Percentiles rank a stretch among this genome's conserved stretches.
phyloP scores from a whole-genome alignment of 1,140 invertebrate species.

The Cydia pomonella region DNA sequence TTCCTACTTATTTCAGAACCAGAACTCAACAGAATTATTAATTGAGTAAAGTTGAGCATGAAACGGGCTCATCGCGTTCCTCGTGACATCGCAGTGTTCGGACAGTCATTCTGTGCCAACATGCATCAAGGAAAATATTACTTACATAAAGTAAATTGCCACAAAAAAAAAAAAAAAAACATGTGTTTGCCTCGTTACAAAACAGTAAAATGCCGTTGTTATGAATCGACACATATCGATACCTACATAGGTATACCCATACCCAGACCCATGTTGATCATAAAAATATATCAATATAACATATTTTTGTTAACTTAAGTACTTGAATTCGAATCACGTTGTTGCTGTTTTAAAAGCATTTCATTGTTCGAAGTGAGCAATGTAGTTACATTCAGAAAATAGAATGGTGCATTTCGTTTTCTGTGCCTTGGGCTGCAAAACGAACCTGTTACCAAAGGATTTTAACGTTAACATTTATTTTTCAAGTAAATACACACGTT shows the following conservation, averaged over 20 bases:
- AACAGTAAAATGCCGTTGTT: too few species aligned
- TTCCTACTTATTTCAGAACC: not conserved
- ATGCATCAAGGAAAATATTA: too few species aligned
- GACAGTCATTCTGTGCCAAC: not conserved
- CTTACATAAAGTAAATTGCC: too few species aligned
- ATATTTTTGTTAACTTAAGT: not conserved
- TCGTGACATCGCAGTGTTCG: not conserved
- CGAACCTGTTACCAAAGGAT: conserved; percentile 57
- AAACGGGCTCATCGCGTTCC: not conserved
- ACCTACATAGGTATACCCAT: too few species aligned
- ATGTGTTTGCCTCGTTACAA: too few species aligned
- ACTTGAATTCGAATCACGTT: conserved; percentile 57
- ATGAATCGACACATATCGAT: too few species aligned
- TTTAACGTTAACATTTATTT: conserved; percentile 60
- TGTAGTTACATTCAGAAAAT: conserved; percentile 68
- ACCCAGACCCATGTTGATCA: too few species aligned
- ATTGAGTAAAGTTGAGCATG: not conserved
- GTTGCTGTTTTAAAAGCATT: conserved; percentile 75
- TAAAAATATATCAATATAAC: not conserved
- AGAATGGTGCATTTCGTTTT: conserved; percentile 68
- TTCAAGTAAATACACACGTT: conserved; percentile 38
- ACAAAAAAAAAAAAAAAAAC: too few species aligned
- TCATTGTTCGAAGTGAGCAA: conserved; percentile 71
- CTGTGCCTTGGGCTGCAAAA: conserved; percentile 68
- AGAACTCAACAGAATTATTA: not conserved